phyloP scores from a whole-genome alignment of 2,113 vertebrate genomes.

The Ochotona princeps region DNA sequence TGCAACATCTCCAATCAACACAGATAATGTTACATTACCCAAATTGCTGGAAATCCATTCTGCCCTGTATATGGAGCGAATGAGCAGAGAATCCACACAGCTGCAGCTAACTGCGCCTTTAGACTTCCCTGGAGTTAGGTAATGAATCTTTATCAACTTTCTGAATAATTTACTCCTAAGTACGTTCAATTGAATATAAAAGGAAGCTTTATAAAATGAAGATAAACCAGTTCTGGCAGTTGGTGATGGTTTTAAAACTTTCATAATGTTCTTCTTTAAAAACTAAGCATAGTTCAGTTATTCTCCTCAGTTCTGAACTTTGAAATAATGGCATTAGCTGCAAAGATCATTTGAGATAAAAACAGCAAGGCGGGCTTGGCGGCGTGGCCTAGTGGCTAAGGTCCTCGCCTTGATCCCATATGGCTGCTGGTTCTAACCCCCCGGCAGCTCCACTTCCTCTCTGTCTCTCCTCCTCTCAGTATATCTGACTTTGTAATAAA shows the following conservation, averaged over 20 bases:
- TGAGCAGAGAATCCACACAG: conserved; percentile 63
- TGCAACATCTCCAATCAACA: conserved; percentile 73
- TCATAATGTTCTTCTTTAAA: conserved; percentile 42
- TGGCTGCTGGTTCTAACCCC: too few relatives aligned
- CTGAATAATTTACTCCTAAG: conserved; percentile 79
- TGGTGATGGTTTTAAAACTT: conserved; percentile 70
- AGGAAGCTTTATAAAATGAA: conserved; percentile 72
- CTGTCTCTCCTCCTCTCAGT: too few relatives aligned
- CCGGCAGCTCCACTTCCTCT: too few relatives aligned
- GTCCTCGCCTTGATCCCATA: too few relatives aligned
- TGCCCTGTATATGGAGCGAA: conserved; percentile 65
- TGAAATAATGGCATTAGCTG: background rate
- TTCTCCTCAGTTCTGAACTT: conserved; percentile 11
- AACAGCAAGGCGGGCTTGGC: too few relatives aligned
- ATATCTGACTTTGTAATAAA: too few relatives aligned
- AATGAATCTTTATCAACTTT: conserved; percentile 77
- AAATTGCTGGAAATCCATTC: conserved; percentile 71
- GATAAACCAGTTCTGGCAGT: conserved; percentile 68
- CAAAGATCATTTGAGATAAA: conserved; percentile 20
- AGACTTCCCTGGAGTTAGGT: conserved; percentile 71
- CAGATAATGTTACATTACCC: conserved; percentile 71
- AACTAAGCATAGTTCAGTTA: conserved; percentile 14
- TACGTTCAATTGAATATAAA: conserved; percentile 73
- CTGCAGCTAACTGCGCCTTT: conserved; percentile 67
- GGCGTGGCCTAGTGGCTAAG: too few relatives aligned